Evolutionary conservation across 2,888 invertebrate species (phyloP), one percentile per base, ranked within the genome.

Genomic region (Cremastobaeus sp.): DNA sequence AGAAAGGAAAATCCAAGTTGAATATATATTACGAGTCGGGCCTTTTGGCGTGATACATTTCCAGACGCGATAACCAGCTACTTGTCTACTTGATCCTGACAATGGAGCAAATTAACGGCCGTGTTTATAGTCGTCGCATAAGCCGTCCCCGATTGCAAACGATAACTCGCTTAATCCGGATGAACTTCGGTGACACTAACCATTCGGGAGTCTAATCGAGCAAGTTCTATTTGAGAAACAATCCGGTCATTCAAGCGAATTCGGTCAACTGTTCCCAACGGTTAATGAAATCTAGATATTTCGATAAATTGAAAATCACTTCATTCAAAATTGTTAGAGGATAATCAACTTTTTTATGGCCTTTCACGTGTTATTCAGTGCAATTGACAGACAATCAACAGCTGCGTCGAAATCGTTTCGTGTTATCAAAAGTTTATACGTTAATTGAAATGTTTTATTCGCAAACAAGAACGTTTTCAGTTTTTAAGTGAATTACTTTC

Each of bases 161-260:
- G 37, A 71, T 64, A 48, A 64, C 48, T 64, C 43, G 68, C 59
- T 15, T 59, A 68, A 68, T 34, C 34, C 35, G 21, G 52, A 43
- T 59, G 37, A 43, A 59, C 52, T 59, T 68, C 52, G 35, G 28
- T 21, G 35, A 48, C 59, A 50, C 6, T 14, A 11, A n/a, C 6
- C 39, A 18, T 5, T 52, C 32, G 47, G 14, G 15, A 55, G 28
- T 65, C 18, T 30, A 55, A 35, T 30, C 25, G 43, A 65, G 45
- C 54, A 54, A 32, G 25, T 47, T 55, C 41, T 48, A 37, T 55
- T 64, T 28, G 15, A 20, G 35, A 57, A 39, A 66, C 30, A 57
- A 57, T 50, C 32, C 25, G 57, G n/a, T 17, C 39, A 15, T 50
- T 41, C 43, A 15, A 45, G 9, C 14, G 25, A 12, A 32, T 15